Evolutionary conservation across 2,113 vertebrate genomes (phyloP), one percentile per base, ranked within the genome.

Genomic region (Petrocephalus microphthalmus): DNA sequence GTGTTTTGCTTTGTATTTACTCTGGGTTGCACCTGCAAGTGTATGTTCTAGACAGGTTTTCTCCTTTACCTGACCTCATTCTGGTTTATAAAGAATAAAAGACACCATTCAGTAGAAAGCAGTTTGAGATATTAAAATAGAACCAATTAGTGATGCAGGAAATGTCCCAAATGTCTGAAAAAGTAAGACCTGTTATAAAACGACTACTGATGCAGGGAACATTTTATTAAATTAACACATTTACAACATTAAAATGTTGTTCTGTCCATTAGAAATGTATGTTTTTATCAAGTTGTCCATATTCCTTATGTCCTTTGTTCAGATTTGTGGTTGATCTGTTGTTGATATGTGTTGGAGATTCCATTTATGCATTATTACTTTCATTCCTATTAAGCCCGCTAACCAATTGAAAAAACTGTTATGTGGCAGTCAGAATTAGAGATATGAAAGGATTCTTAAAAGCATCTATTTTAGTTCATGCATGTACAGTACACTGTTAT

Each of bases 381-480:
- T 33, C 5, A 42, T 42, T 78, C 29, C 13, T 78, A 37, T 6
- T 42, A 15, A 42, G 33, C 33, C 37, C 1, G 5, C 33, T 78
- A 42, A 78, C 5, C 0, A 78, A 78, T 42, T 78, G 33, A 78
- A 78, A 78, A 78, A 33, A 78, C 71, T 19, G 33, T 78, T 78
- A 78, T 78, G 71, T 33, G 33, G 6, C 15, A 8, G 20, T 49
- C 81, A 83, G 37, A 22, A 47, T 83, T 83, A 45, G 15, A 83
- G 81, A 49, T 83, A 91, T 45, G 88, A 94, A 93, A 95, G 92
- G 92, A 93, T 94, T 93, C 93, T 92, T 94, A 93, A 94, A 95
- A 95, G 94, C 94, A 93, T 94, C 94, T 95, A 94, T 95, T 95
- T 95, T 94, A 91, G 94, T 93, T 93, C 89, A 91, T 90, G 92